Evolutionary conservation across 2,113 vertebrate genomes (phyloP), one percentile per base, ranked within the genome.

Genomic region (Perognathus longimembris): DNA sequence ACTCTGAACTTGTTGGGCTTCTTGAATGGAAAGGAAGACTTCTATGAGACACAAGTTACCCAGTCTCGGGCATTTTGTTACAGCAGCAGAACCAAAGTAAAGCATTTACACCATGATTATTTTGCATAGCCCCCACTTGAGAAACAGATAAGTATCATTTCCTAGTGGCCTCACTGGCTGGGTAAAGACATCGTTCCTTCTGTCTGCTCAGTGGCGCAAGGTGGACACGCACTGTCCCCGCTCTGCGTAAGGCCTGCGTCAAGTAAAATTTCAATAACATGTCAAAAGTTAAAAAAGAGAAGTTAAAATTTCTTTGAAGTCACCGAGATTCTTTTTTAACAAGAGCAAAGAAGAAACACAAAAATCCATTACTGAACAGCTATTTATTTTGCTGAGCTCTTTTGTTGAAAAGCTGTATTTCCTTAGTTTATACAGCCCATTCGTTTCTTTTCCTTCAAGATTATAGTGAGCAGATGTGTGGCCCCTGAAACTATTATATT

Each of bases 181-280:
- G 4, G 4, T 54, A 2, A 54, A 63, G 17, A 74, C 22, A 1
- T 54, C 50, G 14, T 54, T 54, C 50, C 50, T 54, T 54, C 14
- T 17, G 15, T 15, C 50, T 54, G 50, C 15, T 54, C 50, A 83
- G 36, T 12, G 63, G 57, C 34, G 17, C 11, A 4, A 0, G 3
- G 4, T 3, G 11, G 20, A 76, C 38, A 42, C 1, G 8, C 7
- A 5, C 0, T 28, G 1, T 26, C 38, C 61, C 5, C 4, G 2
- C 10, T 40, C n/a, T 3, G 28, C 40, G 57, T 21, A 22, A 5
- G 11, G 50, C 12, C 28, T 30, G 57, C 0, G 8, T 1, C 38
- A 21, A 63, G 12, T 34, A n/a, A 69, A 80, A 57, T 36, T 57
- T 67, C 36, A 24, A 40, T 12, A 42, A 76, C 32, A 45, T 20